Evolutionary conservation across 2,888 invertebrate genomes (phyloP), one percentile per base, ranked within the genome.

Genomic region (Palloptera scutellata): DNA sequence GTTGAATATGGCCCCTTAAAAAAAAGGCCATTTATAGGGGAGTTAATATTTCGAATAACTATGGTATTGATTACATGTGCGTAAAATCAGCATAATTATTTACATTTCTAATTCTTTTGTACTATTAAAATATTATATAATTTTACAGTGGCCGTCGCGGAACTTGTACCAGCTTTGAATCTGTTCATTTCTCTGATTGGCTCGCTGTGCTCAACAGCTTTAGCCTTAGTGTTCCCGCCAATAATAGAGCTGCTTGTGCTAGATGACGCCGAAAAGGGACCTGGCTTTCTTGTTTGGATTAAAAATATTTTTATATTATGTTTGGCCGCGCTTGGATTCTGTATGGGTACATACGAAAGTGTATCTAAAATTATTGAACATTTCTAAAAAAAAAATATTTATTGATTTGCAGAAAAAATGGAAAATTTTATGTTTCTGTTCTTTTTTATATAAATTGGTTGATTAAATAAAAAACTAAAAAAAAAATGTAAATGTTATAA

Each of bases 171-270:
- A 0, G 89, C 94, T 75, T 86, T 97, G 70, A 91, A 92, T 2
- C 86, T 95, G 1, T 94, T 97, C 85, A 97, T 97, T 74, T 96
- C 96, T 0, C 84, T 97, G 70, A 94, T 97, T 41, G 97, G 97
- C 6, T 95, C 97, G 0, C 88, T 97, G 0, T 94, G 95, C 80
- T 94, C 95, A 75, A 92, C 96, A 8, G 91, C 94, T 0, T 86
- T 97, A 71, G 96, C 96, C 0, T 87, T 97, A 48, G 88, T 97
- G 52, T 93, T 97, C 80, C 97, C 97, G 1, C 94, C 96, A 0
- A 87, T 95, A 66, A 91, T 97, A 71, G 93, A 97, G 77, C 86
- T 96, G 73, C 91, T 95, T 8, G 87, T 89, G 0, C 86, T 87
- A 68, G 91, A 90, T 79, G 88, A 87, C 66, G 85, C 87, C 66